Base-by-base conservation (phyloP, 2,888 invertebrate genomes). In the Diadegma fenestrale region DNA sequence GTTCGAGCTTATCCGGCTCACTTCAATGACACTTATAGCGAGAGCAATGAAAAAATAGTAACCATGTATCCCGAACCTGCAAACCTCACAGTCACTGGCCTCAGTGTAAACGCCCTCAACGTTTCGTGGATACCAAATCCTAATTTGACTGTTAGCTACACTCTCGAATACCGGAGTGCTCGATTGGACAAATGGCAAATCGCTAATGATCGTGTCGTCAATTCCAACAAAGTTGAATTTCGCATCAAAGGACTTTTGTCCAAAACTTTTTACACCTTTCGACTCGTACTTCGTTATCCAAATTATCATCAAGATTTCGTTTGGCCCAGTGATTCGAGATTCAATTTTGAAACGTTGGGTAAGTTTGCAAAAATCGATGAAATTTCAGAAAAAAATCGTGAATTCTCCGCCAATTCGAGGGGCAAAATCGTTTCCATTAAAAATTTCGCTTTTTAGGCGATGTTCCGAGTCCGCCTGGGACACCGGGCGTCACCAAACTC, bases 321-420 rank as follows among this genome's bases (percentile, higher is more conserved):
- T 81, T 98, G 97, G 97, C 97, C 97, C 0, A 93, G 94, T 6
- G 96, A 97, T 88, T 95, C 95, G 17, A 94, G 95, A 68, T 97
- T 97, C 91, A 95, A 95, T 14, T 98, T 96, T 92, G 96, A 97
- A 94, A 98, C 98, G 0, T 94, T 96, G 17, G 96, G 97, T 97
- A 94, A 94, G 94, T 54, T 58, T 58, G 58, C n/a, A 5, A n/a
- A 14, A 1, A 26, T 37, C 37, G 37, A 0, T 37, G 7, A 22
- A 41, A 54, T 37, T 54, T n/a, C n/a, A n/a, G n/a, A 5, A 10
- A 19, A 51, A 51, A 19, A 51, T 10, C 19, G 8, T 8, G 8
- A 8, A 10, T 7, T 66, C 2, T 19, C n/a, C 41, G 1, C 41
- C 10, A 37, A 41, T 37, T 19, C 12, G 37, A 26, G 37, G 19